phyloP scores from a whole-genome alignment of 2,888 invertebrate genomes.

The Tetheella fluctuosa region DNA sequence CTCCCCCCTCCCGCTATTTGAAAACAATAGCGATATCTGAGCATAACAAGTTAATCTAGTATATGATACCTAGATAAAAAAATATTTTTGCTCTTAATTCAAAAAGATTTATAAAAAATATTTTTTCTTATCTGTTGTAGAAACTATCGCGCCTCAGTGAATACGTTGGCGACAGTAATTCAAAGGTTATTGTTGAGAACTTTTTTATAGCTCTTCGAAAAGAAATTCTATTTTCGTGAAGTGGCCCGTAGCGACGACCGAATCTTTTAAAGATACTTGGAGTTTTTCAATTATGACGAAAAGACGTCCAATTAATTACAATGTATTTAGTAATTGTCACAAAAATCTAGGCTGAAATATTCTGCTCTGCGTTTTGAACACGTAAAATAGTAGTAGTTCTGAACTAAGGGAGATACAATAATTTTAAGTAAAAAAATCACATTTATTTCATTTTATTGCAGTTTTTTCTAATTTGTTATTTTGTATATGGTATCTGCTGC shows the following conservation, averaged over 20 bases:
- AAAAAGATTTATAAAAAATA: background rate
- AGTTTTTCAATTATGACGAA: constrained; percentile 3
- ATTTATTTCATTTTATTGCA: too few species aligned
- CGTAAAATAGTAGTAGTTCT: background rate
- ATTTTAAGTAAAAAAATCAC: too few species aligned
- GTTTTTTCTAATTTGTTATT: too few species aligned
- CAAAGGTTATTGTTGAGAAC: constrained; percentile 5
- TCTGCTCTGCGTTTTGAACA: background rate
- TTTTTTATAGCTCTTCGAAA: background rate
- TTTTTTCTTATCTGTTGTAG: background rate
- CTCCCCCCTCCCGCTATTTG: too few species aligned
- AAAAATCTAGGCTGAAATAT: background rate
- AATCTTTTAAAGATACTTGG: constrained; percentile 2
- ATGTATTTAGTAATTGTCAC: background rate
- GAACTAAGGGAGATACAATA: background rate
- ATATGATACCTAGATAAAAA: background rate
- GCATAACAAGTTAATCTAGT: too few species aligned
- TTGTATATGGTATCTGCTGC: too few species aligned
- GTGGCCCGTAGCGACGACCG: background rate
- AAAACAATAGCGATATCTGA: too few species aligned
- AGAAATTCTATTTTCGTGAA: constrained; percentile 5
- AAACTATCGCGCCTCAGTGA: constrained; percentile 7
- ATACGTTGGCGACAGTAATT: background rate
- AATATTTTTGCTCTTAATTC: background rate
- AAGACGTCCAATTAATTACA: constrained; percentile 4